A percentile compares a stretch with the other conserved stretches of the same genome.
Conservation (phyloP, 2,797 vertebrate species). For the Siniperca obscura region DNA sequence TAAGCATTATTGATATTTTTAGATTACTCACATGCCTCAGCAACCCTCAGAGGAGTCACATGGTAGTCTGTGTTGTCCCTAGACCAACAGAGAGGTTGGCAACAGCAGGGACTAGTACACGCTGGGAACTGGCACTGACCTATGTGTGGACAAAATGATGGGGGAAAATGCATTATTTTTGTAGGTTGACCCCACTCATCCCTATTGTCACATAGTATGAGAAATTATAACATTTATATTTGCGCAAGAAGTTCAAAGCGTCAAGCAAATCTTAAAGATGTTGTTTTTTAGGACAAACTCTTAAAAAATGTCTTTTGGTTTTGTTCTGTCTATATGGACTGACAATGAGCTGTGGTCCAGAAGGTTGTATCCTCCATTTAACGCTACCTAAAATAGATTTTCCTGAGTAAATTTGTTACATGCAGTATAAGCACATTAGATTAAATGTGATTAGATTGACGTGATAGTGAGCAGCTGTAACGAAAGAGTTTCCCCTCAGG, state of each 20-base stretch:
- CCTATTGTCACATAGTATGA: neutral
- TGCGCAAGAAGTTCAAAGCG: neutral
- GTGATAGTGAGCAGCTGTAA: no score
- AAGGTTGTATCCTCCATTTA: neutral
- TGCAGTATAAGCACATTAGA: neutral
- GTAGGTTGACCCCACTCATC: slow-evolving; percentile 24
- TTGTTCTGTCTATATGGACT: neutral
- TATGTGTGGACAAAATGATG: slow-evolving; percentile 31
- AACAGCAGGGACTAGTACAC: slow-evolving; percentile 45
- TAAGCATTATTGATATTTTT: slow-evolving; percentile 38
- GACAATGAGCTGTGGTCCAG: neutral
- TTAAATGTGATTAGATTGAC: neutral
- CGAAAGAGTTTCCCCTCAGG: no score
- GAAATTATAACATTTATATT: neutral
- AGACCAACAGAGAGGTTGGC: slow-evolving; percentile 63
- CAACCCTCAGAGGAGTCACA: slow-evolving; percentile 63
- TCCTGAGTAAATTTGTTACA: neutral
- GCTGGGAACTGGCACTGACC: slow-evolving; percentile 65
- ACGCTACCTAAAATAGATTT: neutral
- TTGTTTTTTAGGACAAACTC: neutral
- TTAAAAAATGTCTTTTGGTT: neutral
- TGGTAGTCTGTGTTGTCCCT: slow-evolving; percentile 53
- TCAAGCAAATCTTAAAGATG: slow-evolving; percentile 1
- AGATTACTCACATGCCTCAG: slow-evolving; percentile 35
- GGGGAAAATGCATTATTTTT: slow-evolving; percentile 32